Evolutionary conservation across 2,888 invertebrate genomes (phyloP).

Genomic region (Drosophila meridiana): DNA sequence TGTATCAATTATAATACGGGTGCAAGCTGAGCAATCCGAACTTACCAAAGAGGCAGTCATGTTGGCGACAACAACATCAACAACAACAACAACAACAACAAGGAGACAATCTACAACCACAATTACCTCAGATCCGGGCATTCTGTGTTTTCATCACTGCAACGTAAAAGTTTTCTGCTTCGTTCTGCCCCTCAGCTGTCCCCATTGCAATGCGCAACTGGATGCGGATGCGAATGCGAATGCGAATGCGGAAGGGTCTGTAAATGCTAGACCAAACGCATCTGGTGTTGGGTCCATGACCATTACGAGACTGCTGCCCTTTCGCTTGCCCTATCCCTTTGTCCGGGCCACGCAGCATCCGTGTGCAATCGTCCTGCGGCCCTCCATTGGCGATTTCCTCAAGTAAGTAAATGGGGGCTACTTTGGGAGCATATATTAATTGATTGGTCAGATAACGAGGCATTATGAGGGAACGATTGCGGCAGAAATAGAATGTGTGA

Average conservation of each 20-base stretch:
- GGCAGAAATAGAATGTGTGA: not conserved
- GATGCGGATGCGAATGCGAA: conserved; percentile 68
- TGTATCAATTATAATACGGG: conserved; percentile 81
- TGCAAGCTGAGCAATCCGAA: conserved; percentile 34
- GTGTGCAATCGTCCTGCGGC: conserved; percentile 93
- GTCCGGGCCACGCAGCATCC: conserved; percentile 92
- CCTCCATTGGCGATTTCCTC: conserved; percentile 94
- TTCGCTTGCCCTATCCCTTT: conserved; percentile 95
- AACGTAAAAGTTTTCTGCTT: conserved; percentile 93
- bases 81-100: conserved; percentile 16
- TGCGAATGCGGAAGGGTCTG: conserved; percentile 20
- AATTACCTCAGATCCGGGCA: conserved; percentile 89
- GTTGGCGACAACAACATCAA: conserved; percentile 70
- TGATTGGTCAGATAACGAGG: not conserved
- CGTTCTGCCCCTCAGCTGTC: conserved; percentile 91
- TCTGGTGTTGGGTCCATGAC: conserved; percentile 31
- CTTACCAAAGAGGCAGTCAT: conserved; percentile 49
- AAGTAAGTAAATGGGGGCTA: conserved; percentile 87
- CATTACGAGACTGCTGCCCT: conserved; percentile 89
- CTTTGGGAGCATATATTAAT: not conserved
- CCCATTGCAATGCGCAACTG: conserved; percentile 90
- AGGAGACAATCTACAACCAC: conserved; percentile 69
- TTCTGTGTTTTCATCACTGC: conserved; percentile 96
- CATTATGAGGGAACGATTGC: not conserved
- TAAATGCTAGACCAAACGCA: conserved; percentile 28